Percentiles rank a stretch among this genome's conserved stretches.
Evolutionary conservation across 92 coral and sea anemone species (phyloP).

Genomic region (Actinernus sp.): DNA sequence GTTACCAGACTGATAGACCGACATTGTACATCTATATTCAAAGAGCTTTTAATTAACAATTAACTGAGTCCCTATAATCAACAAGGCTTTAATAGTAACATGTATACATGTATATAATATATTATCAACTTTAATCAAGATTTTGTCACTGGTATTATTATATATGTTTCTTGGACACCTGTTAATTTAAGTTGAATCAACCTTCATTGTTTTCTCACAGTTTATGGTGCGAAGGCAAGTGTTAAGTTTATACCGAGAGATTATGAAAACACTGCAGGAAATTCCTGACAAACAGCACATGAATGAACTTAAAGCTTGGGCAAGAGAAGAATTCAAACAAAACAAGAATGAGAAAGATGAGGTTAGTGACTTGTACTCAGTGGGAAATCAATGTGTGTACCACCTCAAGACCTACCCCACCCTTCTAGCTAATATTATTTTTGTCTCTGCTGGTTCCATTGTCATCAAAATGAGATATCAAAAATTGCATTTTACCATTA

Average conservation of each 20-base stretch:
- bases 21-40: too few species aligned
- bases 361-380: slow-evolving; percentile 18
- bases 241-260: slow-evolving; percentile 71
- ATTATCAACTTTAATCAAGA: too few species aligned
- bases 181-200: neutral
- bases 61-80: too few species aligned
- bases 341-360: slow-evolving; percentile 77
- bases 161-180: too few species aligned
- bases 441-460: neutral
- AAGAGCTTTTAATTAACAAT: too few species aligned
- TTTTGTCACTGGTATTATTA: too few species aligned
- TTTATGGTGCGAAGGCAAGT: slow-evolving; percentile 82
- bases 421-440: neutral
- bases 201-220: slow-evolving; percentile 15
- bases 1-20: too few species aligned
- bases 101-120: too few species aligned
- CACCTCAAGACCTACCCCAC: neutral
- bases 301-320: slow-evolving; percentile 76
- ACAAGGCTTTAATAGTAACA: too few species aligned
- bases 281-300: slow-evolving; percentile 64
- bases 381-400: neutral
- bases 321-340: slow-evolving; percentile 82
- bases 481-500: too few species aligned
- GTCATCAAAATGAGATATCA: slow-evolving; percentile 25
- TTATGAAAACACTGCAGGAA: slow-evolving; percentile 67